Percentiles rank a stretch among this genome's conserved stretches.
These are phyloP conservation scores for Palythoa grandiflora DNA, from an alignment of 92 coral and sea anemone genomes.

Conservation along the genomic window DNA sequence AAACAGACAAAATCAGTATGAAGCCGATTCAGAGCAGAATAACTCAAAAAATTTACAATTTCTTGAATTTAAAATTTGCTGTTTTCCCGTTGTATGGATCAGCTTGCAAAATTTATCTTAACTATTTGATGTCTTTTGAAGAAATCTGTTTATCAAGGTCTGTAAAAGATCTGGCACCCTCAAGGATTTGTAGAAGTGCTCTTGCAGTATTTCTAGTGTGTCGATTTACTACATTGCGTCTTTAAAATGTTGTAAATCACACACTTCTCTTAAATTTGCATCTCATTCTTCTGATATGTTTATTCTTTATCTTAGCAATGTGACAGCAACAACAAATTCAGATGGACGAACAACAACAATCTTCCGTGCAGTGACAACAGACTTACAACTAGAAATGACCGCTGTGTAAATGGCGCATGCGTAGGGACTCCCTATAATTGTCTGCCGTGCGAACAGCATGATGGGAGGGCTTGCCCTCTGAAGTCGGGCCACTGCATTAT, in stretches of 20 bases:
- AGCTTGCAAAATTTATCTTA: no score
- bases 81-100: no score
- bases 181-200: no score
- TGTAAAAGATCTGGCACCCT: no score
- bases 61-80: no score
- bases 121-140: no score
- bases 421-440: conserved; percentile 61
- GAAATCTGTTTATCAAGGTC: no score
- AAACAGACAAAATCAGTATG: no score
- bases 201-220: no score
- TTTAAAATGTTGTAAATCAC: no score
- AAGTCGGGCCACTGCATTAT: conserved; percentile 86
- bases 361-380: conserved; percentile 85
- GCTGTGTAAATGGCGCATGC: conserved; percentile 73
- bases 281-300: not conserved
- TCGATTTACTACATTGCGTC: not conserved
- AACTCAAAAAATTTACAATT: no score
- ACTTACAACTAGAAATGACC: conserved; percentile 85
- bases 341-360: conserved; percentile 92
- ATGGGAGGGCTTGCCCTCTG: conserved; percentile 84
- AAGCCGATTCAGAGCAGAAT: no score
- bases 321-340: conserved; percentile 79
- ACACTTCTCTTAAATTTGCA: not conserved
- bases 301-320: conserved; percentile 77
- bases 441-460: conserved; percentile 83